phyloP scores from a whole-genome alignment of 2,113 vertebrate species.

The Pelusios castaneus region DNA sequence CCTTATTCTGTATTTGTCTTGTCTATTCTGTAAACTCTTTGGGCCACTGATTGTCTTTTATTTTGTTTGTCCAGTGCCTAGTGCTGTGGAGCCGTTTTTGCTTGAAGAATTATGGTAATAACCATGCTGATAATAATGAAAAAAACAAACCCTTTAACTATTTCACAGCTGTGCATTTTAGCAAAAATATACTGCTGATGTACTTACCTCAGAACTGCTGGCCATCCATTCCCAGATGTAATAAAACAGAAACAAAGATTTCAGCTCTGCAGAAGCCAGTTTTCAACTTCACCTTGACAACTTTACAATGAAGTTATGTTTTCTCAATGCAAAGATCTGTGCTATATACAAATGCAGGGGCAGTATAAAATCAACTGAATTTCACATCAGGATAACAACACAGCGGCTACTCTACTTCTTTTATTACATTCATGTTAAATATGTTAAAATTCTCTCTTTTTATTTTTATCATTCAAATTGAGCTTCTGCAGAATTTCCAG shows the following conservation, averaged over 20 bases:
- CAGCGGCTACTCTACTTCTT: background rate
- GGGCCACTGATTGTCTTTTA: background rate
- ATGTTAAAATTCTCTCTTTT: background rate
- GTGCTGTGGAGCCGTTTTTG: background rate
- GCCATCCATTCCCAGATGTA: fast-evolving
- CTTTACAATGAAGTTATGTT: background rate
- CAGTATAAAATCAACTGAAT: background rate
- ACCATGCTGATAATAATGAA: background rate
- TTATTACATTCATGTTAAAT: background rate
- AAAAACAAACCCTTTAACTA: background rate
- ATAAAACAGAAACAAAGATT: background rate
- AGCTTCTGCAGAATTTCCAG: background rate
- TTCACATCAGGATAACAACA: background rate
- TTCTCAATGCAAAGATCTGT: background rate
- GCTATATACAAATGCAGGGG: background rate
- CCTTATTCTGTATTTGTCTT: background rate
- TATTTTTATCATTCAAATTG: background rate
- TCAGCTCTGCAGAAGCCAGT: background rate
- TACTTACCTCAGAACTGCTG: background rate
- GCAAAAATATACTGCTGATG: background rate
- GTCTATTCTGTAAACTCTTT: background rate
- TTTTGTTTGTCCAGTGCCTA: background rate
- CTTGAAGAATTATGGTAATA: background rate
- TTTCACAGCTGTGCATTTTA: background rate
- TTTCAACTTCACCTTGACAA: background rate